These are phyloP conservation scores for Momotus momota DNA, from an alignment of 2,797 vertebrate species.

Conservation along the genomic window DNA sequence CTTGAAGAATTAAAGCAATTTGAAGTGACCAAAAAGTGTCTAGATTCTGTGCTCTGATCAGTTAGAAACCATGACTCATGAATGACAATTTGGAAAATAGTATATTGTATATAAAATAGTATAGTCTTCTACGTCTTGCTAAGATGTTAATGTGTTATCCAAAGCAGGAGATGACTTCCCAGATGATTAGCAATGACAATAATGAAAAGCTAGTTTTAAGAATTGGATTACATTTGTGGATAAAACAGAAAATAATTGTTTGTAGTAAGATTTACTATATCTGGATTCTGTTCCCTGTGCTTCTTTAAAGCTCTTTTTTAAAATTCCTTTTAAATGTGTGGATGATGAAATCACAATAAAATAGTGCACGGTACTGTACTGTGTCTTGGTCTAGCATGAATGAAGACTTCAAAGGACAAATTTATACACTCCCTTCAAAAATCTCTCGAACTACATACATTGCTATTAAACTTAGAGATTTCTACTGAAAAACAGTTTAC, in stretches of 20 bases:
- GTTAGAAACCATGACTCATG: neutral
- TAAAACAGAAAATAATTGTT: neutral
- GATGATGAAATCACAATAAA: neutral
- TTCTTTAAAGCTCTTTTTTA: neutral
- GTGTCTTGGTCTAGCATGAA: neutral
- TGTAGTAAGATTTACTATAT: neutral
- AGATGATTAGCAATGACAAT: neutral
- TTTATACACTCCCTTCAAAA: neutral
- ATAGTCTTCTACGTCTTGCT: neutral
- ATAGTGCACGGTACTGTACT: neutral
- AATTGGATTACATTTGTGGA: neutral
- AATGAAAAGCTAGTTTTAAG: neutral
- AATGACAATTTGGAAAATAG: neutral
- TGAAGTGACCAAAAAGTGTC: neutral
- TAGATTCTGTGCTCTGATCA: neutral
- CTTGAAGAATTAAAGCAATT: neutral
- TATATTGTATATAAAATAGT: too few relatives aligned
- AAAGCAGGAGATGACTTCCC: neutral
- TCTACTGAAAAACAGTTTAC: neutral
- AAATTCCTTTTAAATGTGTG: neutral
- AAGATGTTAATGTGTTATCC: neutral
- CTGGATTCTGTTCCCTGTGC: neutral
- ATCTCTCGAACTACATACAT: neutral
- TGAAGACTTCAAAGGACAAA: neutral
- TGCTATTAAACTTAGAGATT: neutral